Percentiles rank a stretch among this genome's conserved stretches.
Conservation (phyloP, 2,888 invertebrate species). For the Cheiracanthium punctorium region DNA sequence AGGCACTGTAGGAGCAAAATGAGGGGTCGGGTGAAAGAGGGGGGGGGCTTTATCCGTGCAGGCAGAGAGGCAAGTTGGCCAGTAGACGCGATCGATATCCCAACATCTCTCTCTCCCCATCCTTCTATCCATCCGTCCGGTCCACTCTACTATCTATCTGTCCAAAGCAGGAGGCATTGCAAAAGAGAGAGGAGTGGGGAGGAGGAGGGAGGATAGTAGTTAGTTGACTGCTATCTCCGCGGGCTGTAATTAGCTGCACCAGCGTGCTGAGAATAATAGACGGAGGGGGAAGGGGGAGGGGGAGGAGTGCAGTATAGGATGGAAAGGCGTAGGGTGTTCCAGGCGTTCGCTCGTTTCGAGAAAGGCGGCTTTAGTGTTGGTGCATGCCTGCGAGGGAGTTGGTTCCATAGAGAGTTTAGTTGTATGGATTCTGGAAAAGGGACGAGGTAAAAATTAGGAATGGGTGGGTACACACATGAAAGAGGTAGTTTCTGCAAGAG, state of each 20-base stretch:
- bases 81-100: slow-evolving; percentile 31
- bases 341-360: slow-evolving; percentile 5
- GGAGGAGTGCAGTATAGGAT: no score
- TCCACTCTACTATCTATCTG: slow-evolving; percentile 29
- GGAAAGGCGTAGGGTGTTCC: not conserved
- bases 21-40: not conserved
- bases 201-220: not conserved
- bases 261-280: slow-evolving; percentile 17
- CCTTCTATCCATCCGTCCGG: slow-evolving; percentile 12
- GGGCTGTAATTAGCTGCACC: slow-evolving; percentile 31
- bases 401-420: slow-evolving; percentile 13
- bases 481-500: no score
- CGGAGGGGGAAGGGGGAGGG: not conserved
- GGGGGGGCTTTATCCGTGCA: slow-evolving; percentile 6
- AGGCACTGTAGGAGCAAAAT: not conserved
- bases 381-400: slow-evolving; percentile 15
- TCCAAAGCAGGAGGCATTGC: not conserved
- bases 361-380: slow-evolving; percentile 14
- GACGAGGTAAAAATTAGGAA: slow-evolving; percentile 2
- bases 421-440: not conserved
- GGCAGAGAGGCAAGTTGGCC: slow-evolving; percentile 15
- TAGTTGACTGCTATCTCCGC: slow-evolving; percentile 33
- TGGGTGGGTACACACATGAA: no score
- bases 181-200: not conserved
- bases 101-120: not conserved